phyloP scores from a whole-genome alignment of 2,113 vertebrate species.

The Bos taurus region DNA sequence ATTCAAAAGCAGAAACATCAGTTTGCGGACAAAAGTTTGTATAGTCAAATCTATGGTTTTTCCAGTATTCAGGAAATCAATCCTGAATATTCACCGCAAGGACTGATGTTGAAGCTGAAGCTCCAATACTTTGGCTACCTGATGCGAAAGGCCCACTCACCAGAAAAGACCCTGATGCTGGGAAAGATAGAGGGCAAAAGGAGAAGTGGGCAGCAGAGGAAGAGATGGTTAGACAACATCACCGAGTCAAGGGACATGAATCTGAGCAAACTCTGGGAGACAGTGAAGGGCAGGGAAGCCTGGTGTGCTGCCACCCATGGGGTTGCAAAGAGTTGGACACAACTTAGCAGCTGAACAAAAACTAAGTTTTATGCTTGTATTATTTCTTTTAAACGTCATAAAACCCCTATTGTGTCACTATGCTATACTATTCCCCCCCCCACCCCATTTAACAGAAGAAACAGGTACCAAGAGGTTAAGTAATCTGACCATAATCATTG shows the following conservation, averaged over 20 bases:
- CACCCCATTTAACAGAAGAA: neutral
- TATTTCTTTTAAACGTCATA: neutral
- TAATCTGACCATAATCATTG: neutral
- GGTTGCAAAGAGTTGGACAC: neutral
- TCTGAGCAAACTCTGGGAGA: neutral
- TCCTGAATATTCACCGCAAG: neutral
- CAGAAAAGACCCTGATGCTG: neutral
- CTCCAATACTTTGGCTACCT: neutral
- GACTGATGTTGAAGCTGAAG: neutral
- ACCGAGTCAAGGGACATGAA: neutral
- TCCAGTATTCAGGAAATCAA: neutral
- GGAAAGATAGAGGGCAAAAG: neutral
- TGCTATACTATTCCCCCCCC: neutral
- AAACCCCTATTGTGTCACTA: neutral
- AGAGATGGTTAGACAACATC: neutral
- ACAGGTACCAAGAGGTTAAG: neutral
- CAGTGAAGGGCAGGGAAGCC: neutral
- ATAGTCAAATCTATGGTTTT: neutral
- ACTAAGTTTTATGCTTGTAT: neutral
- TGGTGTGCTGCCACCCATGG: neutral
- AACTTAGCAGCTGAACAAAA: neutral
- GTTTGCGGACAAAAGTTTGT: neutral
- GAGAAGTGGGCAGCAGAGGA: neutral
- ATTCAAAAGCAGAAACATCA: neutral
- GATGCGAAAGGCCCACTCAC: neutral